phyloP scores from a whole-genome alignment of 2,113 vertebrate species.

The Pituophis catenifer region DNA sequence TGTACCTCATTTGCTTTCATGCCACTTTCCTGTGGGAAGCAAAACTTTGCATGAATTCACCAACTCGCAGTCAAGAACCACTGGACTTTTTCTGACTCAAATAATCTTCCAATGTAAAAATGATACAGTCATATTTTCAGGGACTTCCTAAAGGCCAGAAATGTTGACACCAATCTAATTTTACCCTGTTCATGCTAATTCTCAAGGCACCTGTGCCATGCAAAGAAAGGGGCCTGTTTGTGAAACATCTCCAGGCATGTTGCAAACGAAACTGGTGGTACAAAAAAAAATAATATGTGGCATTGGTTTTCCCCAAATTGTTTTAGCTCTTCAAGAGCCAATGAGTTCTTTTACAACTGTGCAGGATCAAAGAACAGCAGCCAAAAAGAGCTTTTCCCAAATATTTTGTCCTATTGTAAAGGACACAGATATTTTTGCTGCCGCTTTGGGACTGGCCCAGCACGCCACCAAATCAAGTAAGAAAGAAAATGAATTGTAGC shows the following conservation, averaged over 20 bases:
- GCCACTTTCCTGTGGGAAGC: background rate
- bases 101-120: background rate
- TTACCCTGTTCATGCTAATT: background rate
- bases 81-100: background rate
- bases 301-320: background rate
- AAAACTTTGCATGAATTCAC: background rate
- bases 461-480: background rate
- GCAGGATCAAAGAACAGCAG: background rate
- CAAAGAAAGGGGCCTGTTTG: background rate
- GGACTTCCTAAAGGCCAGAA: background rate
- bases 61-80: background rate
- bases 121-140: background rate
- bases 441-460: background rate
- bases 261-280: background rate
- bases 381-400: background rate
- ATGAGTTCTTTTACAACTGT: background rate
- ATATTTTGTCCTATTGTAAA: background rate
- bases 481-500: slow-evolving; percentile 31
- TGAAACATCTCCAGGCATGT: background rate
- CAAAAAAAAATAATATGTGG: background rate
- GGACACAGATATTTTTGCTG: background rate
- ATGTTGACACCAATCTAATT: background rate
- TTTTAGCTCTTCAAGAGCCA: background rate
- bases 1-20: background rate
- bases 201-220: background rate